Evolutionary conservation across 2,888 invertebrate species (phyloP).

Genomic region (Zhuqinia jingwanae): DNA sequence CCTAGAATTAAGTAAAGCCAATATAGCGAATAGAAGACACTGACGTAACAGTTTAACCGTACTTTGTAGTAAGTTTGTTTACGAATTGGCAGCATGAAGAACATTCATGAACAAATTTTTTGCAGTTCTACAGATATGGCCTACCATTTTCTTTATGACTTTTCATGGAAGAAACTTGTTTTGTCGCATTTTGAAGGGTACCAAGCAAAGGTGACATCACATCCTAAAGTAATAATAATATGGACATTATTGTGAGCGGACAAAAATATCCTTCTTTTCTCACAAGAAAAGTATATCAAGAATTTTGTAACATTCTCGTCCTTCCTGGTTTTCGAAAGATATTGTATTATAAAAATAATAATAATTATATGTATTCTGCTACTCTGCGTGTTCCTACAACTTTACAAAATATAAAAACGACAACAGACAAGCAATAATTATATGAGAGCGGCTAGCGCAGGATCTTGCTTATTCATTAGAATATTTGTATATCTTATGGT

Average conservation of each 20-base stretch:
- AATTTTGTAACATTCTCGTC: background rate
- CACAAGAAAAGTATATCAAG: too few species aligned
- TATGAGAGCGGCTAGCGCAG: slow-evolving; percentile 8
- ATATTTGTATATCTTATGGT: slow-evolving; percentile 31
- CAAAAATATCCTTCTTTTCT: too few species aligned
- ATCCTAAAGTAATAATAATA: too few species aligned
- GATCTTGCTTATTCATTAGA: slow-evolving; percentile 37
- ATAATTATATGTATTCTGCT: background rate
- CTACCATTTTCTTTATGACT: too few species aligned
- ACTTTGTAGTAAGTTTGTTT: background rate
- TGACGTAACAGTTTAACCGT: too few species aligned
- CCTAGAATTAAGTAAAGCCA: background rate
- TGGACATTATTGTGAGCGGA: too few species aligned
- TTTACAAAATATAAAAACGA: slow-evolving; percentile 19
- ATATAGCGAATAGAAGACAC: slow-evolving; percentile 15
- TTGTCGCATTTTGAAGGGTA: too few species aligned
- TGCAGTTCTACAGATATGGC: too few species aligned
- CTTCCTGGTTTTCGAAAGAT: slow-evolving; percentile 22
- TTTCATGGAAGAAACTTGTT: too few species aligned
- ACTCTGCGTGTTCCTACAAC: slow-evolving; percentile 33
- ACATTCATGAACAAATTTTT: too few species aligned
- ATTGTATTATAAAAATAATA: background rate
- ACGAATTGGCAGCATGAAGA: too few species aligned
- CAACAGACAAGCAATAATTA: slow-evolving; percentile 45
- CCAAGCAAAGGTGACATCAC: too few species aligned